Evolutionary conservation across 2,888 invertebrate species (phyloP), one percentile per base, ranked within the genome.

Genomic region (Drosophila colorata): DNA sequence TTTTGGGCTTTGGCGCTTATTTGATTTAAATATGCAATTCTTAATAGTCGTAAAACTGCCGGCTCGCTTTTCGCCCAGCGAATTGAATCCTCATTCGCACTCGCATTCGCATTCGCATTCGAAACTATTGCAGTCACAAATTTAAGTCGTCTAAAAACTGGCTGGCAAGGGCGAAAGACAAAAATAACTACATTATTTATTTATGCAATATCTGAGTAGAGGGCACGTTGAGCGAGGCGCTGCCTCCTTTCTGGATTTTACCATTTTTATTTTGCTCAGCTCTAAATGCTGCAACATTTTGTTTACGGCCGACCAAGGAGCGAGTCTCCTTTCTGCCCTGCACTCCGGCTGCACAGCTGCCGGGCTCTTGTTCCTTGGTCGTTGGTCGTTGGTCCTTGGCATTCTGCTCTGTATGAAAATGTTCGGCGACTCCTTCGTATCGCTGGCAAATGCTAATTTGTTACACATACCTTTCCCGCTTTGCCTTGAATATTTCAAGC

Each of bases 1-100:
- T 82, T 82, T 71, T 61, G 65, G 51, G 48, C 31, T n/a, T 33
- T 33, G 11, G 38, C 35, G 31, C 31, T 60, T 63, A 81, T 74
- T 87, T 87, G 85, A 82, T 87, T 82, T 82, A 85, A 82, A 84
- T 87, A 82, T 82, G 87, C 87, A 82, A 60, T 72, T 74, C 70
- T 82, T 80, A 69, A 78, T 64, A 65, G 69, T 74, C 74, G 76
- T 74, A 74, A 76, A 74, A 74, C 49, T 57, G 68, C 51, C 53
- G 40, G n/a, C 55, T 56, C 56, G 46, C 60, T 35, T 14, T 38
- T 16, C 23, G 25, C 55, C 38, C 44, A 51, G 47, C 61, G 63
- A 79, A 86, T 80, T 86, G 76, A 86, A 80, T 86, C 67, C 76
- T 64, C 61, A 70, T 71, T 71, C 67, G 58, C 47, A 58, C 35